Conservation (phyloP, 2,113 vertebrate species). For the Athene cunicularia region DNA sequence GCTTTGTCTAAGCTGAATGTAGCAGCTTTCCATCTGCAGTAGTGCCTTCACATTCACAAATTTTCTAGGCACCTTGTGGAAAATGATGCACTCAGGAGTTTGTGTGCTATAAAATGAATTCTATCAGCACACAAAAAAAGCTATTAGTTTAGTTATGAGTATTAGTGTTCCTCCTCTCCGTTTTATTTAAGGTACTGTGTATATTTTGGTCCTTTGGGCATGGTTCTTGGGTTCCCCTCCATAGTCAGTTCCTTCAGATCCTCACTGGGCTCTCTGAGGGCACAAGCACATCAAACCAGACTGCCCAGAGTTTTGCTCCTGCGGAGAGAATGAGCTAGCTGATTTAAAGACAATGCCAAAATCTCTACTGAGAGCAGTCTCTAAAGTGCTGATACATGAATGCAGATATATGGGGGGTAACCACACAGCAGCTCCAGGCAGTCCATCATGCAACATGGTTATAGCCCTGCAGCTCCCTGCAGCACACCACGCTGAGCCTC, state of each 20-base stretch:
- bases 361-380: neutral
- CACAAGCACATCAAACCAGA: neutral
- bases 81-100: neutral
- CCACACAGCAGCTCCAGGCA: neutral
- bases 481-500: fast-evolving
- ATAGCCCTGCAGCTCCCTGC: neutral
- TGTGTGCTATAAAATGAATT: neutral
- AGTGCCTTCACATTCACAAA: neutral
- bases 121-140: neutral
- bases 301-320: neutral
- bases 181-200: neutral
- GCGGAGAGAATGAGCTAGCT: neutral
- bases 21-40: neutral
- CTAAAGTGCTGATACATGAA: neutral
- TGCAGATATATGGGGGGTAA: neutral
- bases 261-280: neutral
- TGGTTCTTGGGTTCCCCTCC: neutral
- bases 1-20: neutral
- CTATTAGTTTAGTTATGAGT: neutral
- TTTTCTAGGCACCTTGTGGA: neutral
- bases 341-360: neutral
- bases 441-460: fast-evolving
- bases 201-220: neutral
- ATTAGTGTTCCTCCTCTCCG: neutral
- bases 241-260: neutral